These are phyloP conservation scores for Aphelenchoides fujianensis DNA, from an alignment of 1,140 invertebrate species.

Conservation along the genomic window DNA sequence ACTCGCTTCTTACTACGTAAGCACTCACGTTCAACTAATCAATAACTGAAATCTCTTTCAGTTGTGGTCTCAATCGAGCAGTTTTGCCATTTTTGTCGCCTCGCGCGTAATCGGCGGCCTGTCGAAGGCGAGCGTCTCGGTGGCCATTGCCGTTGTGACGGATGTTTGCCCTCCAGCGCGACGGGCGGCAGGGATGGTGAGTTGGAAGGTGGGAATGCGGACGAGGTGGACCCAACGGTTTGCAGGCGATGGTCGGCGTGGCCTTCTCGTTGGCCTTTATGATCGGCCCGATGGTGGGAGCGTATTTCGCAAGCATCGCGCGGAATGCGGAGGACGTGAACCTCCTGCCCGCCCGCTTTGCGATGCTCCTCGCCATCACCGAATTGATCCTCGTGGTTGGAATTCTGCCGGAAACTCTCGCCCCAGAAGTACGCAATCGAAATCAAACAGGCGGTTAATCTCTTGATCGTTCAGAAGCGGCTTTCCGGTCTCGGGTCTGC, in stretches of 20 bases:
- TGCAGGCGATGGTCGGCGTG: slow-evolving; percentile 85
- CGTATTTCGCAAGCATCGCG: slow-evolving; percentile 71
- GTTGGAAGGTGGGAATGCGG: slow-evolving; percentile 17
- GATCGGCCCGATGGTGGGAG: slow-evolving; percentile 88
- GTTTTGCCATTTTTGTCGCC: slow-evolving; percentile 85
- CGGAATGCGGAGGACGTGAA: slow-evolving; percentile 68
- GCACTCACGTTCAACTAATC: slow-evolving; percentile 28
- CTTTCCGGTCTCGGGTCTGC: slow-evolving; percentile 12
- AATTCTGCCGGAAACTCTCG: slow-evolving; percentile 80
- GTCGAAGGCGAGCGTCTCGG: slow-evolving; percentile 90
- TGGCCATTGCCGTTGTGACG: slow-evolving; percentile 89
- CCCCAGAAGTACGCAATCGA: slow-evolving; percentile 7
- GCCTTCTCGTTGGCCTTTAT: slow-evolving; percentile 97
- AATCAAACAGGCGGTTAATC: slow-evolving; percentile 17
- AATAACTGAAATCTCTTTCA: slow-evolving; percentile 63
- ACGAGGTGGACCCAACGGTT: background rate
- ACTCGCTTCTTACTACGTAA: slow-evolving; percentile 55
- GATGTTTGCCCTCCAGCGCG: slow-evolving; percentile 80
- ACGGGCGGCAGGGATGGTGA: slow-evolving; percentile 88
- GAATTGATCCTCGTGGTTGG: slow-evolving; percentile 76
- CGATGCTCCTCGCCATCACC: slow-evolving; percentile 73
- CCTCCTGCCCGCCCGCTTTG: slow-evolving; percentile 83
- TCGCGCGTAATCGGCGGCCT: slow-evolving; percentile 87
- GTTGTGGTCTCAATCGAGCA: slow-evolving; percentile 81
- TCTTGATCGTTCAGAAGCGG: slow-evolving; percentile 16